phyloP scores from a whole-genome alignment of 2,797 vertebrate genomes.

The Epinephelus malabaricus region DNA sequence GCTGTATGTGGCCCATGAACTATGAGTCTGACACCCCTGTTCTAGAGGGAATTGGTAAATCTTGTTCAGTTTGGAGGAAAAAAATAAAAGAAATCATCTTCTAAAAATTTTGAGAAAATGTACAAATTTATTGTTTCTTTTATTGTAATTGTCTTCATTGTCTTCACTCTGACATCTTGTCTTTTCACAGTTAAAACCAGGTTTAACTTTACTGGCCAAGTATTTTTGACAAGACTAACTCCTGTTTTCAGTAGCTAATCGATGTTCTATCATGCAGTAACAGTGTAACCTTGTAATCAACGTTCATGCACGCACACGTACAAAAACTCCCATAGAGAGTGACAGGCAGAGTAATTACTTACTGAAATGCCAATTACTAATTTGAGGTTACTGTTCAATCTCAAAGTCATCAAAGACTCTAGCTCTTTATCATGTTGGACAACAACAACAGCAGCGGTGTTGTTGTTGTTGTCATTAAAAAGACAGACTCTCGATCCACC shows the following conservation, averaged over 20 bases:
- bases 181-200: neutral
- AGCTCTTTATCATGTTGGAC: slow-evolving; percentile 37
- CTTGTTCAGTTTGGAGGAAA: neutral
- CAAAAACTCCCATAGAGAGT: neutral
- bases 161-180: neutral
- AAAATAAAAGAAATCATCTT: neutral
- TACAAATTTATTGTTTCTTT: neutral
- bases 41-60: neutral
- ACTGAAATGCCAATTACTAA: slow-evolving; percentile 22
- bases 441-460: slow-evolving; percentile 1
- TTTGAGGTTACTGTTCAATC: slow-evolving; percentile 19
- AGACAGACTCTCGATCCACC: slow-evolving; percentile 29
- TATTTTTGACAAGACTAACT: slow-evolving; percentile 3
- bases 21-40: no score
- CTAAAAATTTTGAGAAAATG: neutral
- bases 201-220: neutral
- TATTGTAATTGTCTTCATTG: neutral
- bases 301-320: neutral
- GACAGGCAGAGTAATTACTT: slow-evolving; percentile 34
- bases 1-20: no score
- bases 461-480: slow-evolving; percentile 36
- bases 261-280: neutral
- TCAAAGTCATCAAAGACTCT: slow-evolving; percentile 18
- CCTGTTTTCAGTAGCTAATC: neutral
- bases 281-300: neutral